A percentile compares a stretch with the other conserved stretches of the same genome.
Evolutionary conservation across 2,888 invertebrate genomes (phyloP).

Genomic region (Gastrophysa polygoni): DNA sequence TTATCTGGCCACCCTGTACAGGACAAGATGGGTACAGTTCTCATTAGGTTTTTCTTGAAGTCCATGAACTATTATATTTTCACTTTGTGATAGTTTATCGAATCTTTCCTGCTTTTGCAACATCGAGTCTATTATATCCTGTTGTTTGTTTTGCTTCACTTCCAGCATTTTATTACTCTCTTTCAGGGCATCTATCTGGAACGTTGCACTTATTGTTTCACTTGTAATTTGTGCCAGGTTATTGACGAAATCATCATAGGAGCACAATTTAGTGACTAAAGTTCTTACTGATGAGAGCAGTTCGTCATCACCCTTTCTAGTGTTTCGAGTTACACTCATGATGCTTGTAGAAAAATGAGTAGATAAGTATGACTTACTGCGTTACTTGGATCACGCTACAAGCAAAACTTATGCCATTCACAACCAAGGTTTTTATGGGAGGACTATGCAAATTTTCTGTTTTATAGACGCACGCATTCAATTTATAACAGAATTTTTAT

Average conservation of each 20-base stretch:
- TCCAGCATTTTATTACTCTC: not conserved
- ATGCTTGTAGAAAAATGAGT: no score
- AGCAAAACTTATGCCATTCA: no score
- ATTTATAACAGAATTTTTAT: no score
- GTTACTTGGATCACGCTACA: no score
- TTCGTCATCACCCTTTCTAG: not conserved
- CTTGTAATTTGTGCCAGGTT: slow-evolving; percentile 3
- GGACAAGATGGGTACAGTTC: not conserved
- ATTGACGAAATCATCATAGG: not conserved
- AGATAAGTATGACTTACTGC: no score
- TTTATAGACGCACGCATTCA: no score
- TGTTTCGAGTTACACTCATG: no score
- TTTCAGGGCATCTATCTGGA: not conserved
- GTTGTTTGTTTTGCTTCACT: not conserved
- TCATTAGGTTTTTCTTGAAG: not conserved
- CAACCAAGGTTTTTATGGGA: no score
- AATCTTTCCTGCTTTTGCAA: not conserved
- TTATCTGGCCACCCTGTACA: no score
- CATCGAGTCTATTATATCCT: not conserved
- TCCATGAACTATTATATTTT: not conserved
- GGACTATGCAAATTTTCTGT: no score
- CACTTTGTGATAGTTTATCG: not conserved
- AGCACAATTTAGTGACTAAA: not conserved
- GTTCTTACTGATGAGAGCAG: not conserved
- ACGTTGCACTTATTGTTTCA: not conserved